Conservation (phyloP, 1,140 invertebrate species). For the Rhagoletis zephyria region DNA sequence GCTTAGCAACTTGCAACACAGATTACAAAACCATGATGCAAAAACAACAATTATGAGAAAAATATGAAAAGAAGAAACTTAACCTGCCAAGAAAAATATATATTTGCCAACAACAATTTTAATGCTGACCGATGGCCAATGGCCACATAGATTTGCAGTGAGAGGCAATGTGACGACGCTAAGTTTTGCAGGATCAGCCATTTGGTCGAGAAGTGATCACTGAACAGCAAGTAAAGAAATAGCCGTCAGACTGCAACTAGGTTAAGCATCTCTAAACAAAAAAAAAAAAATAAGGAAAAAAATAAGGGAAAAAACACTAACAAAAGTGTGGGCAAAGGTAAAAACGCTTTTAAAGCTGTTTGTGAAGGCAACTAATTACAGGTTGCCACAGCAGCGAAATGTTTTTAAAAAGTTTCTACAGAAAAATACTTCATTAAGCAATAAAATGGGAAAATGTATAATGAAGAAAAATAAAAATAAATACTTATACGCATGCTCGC, state of each 20-base stretch:
- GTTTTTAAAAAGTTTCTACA: slow-evolving; percentile 47
- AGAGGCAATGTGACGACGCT: background rate
- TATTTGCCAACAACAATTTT: slow-evolving; percentile 35
- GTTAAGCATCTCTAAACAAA: slow-evolving; percentile 23
- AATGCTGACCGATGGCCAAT: slow-evolving; percentile 32
- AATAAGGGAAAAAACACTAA: slow-evolving; percentile 29
- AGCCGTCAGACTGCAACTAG: slow-evolving; percentile 38
- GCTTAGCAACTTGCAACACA: slow-evolving; percentile 19
- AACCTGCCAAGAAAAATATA: background rate
- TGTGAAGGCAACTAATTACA: slow-evolving; percentile 55
- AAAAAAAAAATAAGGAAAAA: slow-evolving; percentile 57
- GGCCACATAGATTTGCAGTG: background rate
- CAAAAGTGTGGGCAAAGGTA: slow-evolving; percentile 53
- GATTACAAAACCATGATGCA: slow-evolving; percentile 41
- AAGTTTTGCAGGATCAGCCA: slow-evolving; percentile 18
- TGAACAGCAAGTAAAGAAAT: background rate
- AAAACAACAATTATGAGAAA: background rate
- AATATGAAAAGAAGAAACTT: slow-evolving; percentile 36
- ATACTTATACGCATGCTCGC: background rate
- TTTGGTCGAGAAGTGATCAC: background rate
- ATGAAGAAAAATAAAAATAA: background rate
- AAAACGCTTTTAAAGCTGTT: slow-evolving; percentile 43
- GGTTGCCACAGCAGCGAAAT: slow-evolving; percentile 51
- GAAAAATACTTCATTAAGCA: slow-evolving; percentile 52
- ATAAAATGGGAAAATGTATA: slow-evolving; percentile 12